Evolutionary conservation across 2,797 vertebrate genomes (phyloP), one percentile per base, ranked within the genome.

Genomic region (Hydrolagus colliei): DNA sequence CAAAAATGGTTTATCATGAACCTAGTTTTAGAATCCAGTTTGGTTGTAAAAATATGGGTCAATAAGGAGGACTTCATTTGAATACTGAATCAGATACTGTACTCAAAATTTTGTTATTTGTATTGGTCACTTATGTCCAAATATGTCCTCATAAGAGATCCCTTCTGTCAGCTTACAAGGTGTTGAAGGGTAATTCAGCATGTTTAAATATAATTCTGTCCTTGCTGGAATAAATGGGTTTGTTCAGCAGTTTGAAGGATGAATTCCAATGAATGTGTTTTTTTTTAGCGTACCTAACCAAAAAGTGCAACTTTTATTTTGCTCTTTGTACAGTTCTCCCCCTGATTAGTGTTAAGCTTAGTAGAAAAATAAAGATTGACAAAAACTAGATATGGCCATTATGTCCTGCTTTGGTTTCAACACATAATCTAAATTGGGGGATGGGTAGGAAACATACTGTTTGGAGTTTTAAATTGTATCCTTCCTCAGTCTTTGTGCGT

Each of bases 281-380:
- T 63, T 91, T 52, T 52, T 52, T 63, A 80, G 85, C 77, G 90
- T 89, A 90, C 89, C 90, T 91, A 91, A 92, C 90, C 91, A 91
- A 92, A 90, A 90, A 91, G 87, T 88, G 87, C 89, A 89, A 90
- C 86, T 86, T 90, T 90, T 68, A 32, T 65, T 35, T 68, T 90
- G 86, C 27, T 67, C 89, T 92, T 91, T 91, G 90, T 91, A 92
- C 89, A 90, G 87, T 90, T 91, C 77, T 88, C 91, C 90, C 88
- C 90, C 91, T 90, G 89, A 92, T 89, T 92, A 91, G 91, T 92
- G 89, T 91, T 92, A 90, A 90, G 89, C 89, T 91, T 91, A 91
- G 91, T 91, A 90, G 89, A 89, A 91, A 91, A 91, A 90, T 90
- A 91, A 90, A 91, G 89, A 35, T 68, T 80, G 77, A 84, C 16